phyloP scores from a whole-genome alignment of 2,113 vertebrate species.

The Euleptes europaea region DNA sequence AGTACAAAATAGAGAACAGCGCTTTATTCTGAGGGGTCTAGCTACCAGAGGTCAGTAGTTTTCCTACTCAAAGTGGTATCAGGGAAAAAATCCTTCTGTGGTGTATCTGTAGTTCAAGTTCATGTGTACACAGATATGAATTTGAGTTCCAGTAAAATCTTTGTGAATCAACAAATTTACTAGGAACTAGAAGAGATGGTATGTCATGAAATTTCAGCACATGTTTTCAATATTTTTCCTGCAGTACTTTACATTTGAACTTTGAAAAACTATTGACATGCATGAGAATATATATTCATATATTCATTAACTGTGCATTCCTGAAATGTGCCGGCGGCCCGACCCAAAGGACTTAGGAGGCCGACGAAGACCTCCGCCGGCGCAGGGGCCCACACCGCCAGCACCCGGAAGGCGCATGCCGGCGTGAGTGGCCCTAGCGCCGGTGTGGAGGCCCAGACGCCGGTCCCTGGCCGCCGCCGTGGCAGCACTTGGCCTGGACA shows the following conservation, averaged over 20 bases:
- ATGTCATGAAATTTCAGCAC: not conserved
- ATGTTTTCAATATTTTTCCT: not conserved
- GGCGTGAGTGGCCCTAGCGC: too few relatives aligned
- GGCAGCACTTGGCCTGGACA: too few relatives aligned
- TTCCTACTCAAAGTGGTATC: not conserved
- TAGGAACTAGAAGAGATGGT: not conserved
- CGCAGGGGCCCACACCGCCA: too few relatives aligned
- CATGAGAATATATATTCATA: too few relatives aligned
- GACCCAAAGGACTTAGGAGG: too few relatives aligned
- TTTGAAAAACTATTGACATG: not conserved
- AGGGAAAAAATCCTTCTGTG: too few relatives aligned
- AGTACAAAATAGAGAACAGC: not conserved
- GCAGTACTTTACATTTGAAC: not conserved
- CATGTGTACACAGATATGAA: not conserved
- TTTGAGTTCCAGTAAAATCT: not conserved
- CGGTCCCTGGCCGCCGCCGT: too few relatives aligned
- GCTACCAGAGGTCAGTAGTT: not conserved
- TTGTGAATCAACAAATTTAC: not conserved
- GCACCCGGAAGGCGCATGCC: too few relatives aligned
- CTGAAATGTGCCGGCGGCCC: too few relatives aligned
- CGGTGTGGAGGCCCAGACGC: too few relatives aligned
- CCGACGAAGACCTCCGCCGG: too few relatives aligned
- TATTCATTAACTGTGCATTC: too few relatives aligned
- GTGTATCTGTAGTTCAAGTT: not conserved
- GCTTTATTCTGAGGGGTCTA: not conserved